Evolutionary conservation across 2,888 invertebrate genomes (phyloP).

Genomic region (Diadromus collaris): DNA sequence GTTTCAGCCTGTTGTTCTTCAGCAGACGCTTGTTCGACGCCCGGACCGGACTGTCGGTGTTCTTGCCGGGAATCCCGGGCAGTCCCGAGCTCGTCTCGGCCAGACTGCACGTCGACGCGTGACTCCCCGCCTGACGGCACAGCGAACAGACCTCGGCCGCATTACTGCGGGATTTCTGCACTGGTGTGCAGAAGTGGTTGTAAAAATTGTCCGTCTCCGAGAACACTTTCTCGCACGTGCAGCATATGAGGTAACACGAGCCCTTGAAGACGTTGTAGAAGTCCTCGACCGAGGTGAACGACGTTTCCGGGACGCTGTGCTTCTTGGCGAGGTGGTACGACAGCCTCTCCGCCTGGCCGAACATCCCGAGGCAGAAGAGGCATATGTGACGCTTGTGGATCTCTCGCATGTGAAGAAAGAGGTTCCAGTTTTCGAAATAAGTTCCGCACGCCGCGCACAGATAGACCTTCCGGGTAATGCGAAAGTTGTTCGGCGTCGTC

Average conservation of each 20-base stretch:
- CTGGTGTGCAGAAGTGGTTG: conserved; percentile 84
- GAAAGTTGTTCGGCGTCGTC: conserved; percentile 80
- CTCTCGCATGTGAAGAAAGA: conserved; percentile 92
- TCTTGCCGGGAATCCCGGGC: conserved; percentile 50
- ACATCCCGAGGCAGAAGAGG: conserved; percentile 91
- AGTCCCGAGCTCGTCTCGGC: conserved; percentile 7
- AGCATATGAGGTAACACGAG: conserved; percentile 89
- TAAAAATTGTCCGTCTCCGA: conserved; percentile 89
- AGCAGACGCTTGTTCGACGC: conserved; percentile 47
- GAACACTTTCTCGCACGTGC: conserved; percentile 90
- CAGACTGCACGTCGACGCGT: conserved; percentile 72
- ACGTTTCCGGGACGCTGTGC: conserved; percentile 88
- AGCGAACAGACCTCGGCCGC: conserved; percentile 73
- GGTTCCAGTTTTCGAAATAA: conserved; percentile 93
- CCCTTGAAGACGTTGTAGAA: conserved; percentile 85
- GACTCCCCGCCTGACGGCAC: conserved; percentile 73
- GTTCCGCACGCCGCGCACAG: conserved; percentile 91
- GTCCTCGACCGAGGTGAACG: conserved; percentile 86
- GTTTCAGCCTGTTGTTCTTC: conserved; percentile 72
- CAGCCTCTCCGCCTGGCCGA: conserved; percentile 89
- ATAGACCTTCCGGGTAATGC: conserved; percentile 89
- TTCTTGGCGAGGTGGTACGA: conserved; percentile 89
- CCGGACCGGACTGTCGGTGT: conserved; percentile 27
- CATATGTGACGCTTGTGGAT: conserved; percentile 91
- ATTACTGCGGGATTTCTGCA: conserved; percentile 45